Evolutionary conservation across 2,113 vertebrate species (phyloP), one percentile per base, ranked within the genome.

Genomic region (Aegotheles bennettii): DNA sequence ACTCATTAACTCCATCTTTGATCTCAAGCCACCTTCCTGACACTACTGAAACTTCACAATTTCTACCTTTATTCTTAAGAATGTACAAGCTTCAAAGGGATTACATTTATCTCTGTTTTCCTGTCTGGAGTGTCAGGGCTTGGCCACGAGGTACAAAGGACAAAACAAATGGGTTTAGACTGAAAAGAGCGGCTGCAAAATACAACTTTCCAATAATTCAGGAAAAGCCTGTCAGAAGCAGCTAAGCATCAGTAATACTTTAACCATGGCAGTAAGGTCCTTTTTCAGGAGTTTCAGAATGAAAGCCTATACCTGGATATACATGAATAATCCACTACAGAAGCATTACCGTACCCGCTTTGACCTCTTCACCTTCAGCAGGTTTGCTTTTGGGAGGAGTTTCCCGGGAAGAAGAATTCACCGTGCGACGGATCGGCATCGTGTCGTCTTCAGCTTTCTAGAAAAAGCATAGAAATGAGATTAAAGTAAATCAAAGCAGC

Each of bases 341-440:
- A 48, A 35, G 26, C 19, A 7, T 5, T 20, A 69, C 38, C 2
- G 19, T 98, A 98, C 98, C 98, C 76, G 98, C 98, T 90, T 98
- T 98, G 94, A 97, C 95, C 95, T 98, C 97, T 94, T 98, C 98
- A 89, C 98, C 98, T 97, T 98, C 98, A 31, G 99, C 98, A 93
- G 98, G 96, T 88, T 99, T 98, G 89, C 98, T 98, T 88, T 98
- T 98, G 93, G 98, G 97, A 63, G 98, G 97, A 65, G 98, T 99
- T 98, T 99, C 99, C 97, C 98, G 98, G 65, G 98, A 97, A 17
- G 99, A 98, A 71, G 98, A 97, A 50, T 98, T 99, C 93, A 99
- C 98, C 24, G 98, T 96, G 95, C 99, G 98, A 45, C 99, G 99
- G 96, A 99, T 99, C 5, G 99, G 99, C 99, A 99, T 99, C 47